A percentile compares a stretch with the other conserved stretches of the same genome.
Evolutionary conservation across 2,888 invertebrate genomes (phyloP).

Genomic region (Mythimna pallens): DNA sequence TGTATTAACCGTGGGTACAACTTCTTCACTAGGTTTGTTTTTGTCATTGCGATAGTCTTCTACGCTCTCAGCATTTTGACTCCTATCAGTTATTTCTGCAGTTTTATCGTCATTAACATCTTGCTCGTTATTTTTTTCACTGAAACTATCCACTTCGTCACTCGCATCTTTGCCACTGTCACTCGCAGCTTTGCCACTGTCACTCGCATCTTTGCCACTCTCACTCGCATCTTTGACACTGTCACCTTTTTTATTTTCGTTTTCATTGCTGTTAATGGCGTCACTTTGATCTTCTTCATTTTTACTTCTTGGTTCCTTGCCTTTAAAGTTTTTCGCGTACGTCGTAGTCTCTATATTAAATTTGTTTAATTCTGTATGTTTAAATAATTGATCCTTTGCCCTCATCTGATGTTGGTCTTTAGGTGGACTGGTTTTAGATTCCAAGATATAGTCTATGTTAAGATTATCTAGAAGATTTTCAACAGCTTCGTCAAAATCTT

Average conservation of each 20-base stretch:
- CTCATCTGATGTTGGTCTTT: not conserved
- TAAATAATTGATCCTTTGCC: not conserved
- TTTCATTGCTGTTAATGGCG: not conserved
- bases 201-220: not conserved
- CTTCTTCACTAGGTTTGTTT: not conserved
- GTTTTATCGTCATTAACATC: not conserved
- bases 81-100: not conserved
- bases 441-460: slow-evolving; percentile 17
- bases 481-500: slow-evolving; percentile 25
- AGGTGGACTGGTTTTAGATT: slow-evolving; percentile 6
- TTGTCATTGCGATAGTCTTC: not conserved
- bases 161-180: not conserved
- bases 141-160: not conserved
- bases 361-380: not conserved
- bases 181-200: not conserved
- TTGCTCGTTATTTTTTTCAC: not conserved
- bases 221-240: not conserved
- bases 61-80: not conserved
- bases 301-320: not conserved
- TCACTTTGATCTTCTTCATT: not conserved
- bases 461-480: slow-evolving; percentile 25
- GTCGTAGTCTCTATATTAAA: not conserved
- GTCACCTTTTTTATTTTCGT: not conserved
- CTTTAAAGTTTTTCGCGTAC: not conserved
- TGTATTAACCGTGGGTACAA: not conserved